Evolutionary conservation across 2,113 vertebrate genomes (phyloP).

Genomic region (Dicrurus megarhynchus): DNA sequence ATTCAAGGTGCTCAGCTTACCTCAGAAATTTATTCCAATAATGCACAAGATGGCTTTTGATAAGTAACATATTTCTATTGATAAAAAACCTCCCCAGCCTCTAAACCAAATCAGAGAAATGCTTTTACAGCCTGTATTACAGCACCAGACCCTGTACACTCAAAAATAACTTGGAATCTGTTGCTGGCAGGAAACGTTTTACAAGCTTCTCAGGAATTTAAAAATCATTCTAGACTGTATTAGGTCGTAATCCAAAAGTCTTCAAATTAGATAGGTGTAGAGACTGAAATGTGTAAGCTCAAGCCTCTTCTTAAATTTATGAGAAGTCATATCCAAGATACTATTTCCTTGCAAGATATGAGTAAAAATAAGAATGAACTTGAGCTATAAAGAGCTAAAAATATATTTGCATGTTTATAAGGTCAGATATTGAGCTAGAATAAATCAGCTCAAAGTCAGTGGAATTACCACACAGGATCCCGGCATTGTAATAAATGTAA

Average conservation of each 20-base stretch:
- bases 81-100: background rate
- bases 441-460: constrained; percentile 48
- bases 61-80: background rate
- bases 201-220: background rate
- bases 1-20: background rate
- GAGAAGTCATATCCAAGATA: background rate
- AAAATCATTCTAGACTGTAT: background rate
- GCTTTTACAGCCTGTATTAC: background rate
- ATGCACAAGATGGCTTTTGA: background rate
- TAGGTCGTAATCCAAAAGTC: background rate
- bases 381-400: constrained; percentile 29
- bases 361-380: constrained; percentile 10
- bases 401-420: constrained; percentile 43
- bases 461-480: background rate
- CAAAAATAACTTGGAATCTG: background rate
- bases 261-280: background rate
- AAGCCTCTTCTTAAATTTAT: background rate
- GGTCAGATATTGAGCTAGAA: constrained; percentile 27
- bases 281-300: background rate
- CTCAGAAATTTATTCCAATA: background rate
- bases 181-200: background rate
- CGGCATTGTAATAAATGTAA: constrained; percentile 29
- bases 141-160: background rate
- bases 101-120: background rate
- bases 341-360: background rate